phyloP scores from a whole-genome alignment of 2,113 vertebrate species.

The Cavia porcellus region DNA sequence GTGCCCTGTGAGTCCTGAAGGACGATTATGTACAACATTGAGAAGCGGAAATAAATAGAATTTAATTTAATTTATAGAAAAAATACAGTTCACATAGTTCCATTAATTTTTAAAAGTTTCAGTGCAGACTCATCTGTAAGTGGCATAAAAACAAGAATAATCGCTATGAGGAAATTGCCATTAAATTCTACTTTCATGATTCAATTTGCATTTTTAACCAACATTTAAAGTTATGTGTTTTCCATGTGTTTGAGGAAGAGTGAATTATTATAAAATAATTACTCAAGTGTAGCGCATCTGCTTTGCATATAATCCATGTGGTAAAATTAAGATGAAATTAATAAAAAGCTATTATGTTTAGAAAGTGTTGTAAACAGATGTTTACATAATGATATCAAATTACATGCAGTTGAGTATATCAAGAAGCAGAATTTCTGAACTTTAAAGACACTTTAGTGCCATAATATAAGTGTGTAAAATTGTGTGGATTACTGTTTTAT shows the following conservation, averaged over 20 bases:
- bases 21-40: neutral
- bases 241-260: neutral
- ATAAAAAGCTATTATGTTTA: neutral
- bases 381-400: slow-evolving; percentile 13
- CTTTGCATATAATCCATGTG: neutral
- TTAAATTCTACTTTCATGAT: neutral
- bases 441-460: neutral
- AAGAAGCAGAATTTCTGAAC: neutral
- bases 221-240: neutral
- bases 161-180: neutral
- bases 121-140: neutral
- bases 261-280: neutral
- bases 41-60: neutral
- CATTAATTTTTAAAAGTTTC: neutral
- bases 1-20: neutral
- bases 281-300: neutral
- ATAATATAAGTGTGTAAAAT: neutral
- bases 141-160: neutral
- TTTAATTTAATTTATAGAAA: neutral
- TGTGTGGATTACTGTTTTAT: neutral
- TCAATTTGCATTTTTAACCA: neutral
- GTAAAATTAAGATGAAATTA: neutral
- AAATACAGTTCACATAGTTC: neutral
- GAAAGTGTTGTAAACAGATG: neutral
- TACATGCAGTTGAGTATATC: neutral